phyloP scores from a whole-genome alignment of 2,888 invertebrate genomes.

The Gastracanthus pulcherrimus region DNA sequence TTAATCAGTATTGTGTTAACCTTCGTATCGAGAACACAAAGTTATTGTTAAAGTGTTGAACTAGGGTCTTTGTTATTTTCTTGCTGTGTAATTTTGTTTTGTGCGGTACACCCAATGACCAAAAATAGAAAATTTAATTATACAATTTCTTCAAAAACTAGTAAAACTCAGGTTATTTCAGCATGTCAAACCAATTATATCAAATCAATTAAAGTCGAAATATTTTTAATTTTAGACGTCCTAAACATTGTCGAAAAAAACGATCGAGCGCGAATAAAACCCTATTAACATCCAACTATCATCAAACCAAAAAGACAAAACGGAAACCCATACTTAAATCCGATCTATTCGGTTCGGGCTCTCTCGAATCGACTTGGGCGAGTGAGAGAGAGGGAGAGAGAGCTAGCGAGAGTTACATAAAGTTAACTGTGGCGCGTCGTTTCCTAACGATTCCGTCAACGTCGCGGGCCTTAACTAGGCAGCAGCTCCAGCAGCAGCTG shows the following conservation, averaged over 20 bases:
- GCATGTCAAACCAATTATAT: too few species aligned
- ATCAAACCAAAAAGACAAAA: not conserved
- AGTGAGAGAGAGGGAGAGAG: not conserved
- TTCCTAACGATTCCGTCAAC: conserved; percentile 59
- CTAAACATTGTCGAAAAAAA: not conserved
- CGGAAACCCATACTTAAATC: conserved; percentile 24
- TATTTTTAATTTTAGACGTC: not conserved
- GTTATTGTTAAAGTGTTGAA: too few species aligned
- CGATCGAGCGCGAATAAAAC: conserved; percentile 8
- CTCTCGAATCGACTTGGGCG: not conserved
- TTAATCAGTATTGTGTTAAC: too few species aligned
- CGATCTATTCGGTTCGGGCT: not conserved
- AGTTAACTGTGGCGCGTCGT: conserved; percentile 13
- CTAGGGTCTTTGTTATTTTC: too few species aligned
- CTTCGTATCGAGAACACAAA: too few species aligned
- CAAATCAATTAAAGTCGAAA: too few species aligned
- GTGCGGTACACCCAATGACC: not conserved
- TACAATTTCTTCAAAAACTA: too few species aligned
- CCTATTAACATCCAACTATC: conserved; percentile 5
- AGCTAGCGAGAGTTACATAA: conserved; percentile 34
- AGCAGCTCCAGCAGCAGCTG: conserved; percentile 34
- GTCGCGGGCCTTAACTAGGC: conserved; percentile 52
- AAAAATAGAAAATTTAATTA: too few species aligned
- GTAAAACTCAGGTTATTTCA: too few species aligned
- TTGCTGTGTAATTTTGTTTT: too few species aligned